Base-by-base conservation (phyloP, 2,888 invertebrate species). In the Lochmaea capreae region DNA sequence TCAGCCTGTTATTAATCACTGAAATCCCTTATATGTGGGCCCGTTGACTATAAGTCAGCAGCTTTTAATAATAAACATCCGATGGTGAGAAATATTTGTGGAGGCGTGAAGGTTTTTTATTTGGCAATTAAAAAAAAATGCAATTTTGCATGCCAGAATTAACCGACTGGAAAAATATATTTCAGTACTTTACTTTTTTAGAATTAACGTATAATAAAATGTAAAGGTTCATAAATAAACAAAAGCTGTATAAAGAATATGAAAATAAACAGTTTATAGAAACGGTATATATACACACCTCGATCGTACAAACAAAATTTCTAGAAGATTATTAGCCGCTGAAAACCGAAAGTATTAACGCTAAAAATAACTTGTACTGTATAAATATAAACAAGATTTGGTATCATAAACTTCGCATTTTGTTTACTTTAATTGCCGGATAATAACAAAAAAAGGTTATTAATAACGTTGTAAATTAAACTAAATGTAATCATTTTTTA, bases 241-340 rank as follows among this genome's bases (percentile, higher is more conserved):
- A 0, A 12, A 46, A 46, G 14, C 14, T 46, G 14, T 18, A 18
- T 54, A 18, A 8, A 54, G 9, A 54, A 16, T 16, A 16, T 18
- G 3, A 10, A 54, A 18, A 18, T 54, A 54, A 54, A 54, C 16
- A 54, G 2, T 16, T 1, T 16, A 10, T 54, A 18, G n/a, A 10
- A n/a, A n/a, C 49, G 18, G 54, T 16, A 54, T n/a, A 6, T 54
- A 54, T 1, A 54, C 54, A 54, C 54, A 54, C 18, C 54, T 54
- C 54, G 54, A 54, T 54, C 54, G 16, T 10, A 16, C 18, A 59
- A 59, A 59, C 59, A 59, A 59, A 59, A 59, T 59, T 59, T 33
- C 14, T 59, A 4, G 22, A 58, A 58, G 33, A 59, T 59, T 59
- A 59, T 59, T 33, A 33, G 14, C 59, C 59, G 59, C 59, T 12